Conservation (phyloP, 2,113 vertebrate species). For the Siphamia tubifer region DNA sequence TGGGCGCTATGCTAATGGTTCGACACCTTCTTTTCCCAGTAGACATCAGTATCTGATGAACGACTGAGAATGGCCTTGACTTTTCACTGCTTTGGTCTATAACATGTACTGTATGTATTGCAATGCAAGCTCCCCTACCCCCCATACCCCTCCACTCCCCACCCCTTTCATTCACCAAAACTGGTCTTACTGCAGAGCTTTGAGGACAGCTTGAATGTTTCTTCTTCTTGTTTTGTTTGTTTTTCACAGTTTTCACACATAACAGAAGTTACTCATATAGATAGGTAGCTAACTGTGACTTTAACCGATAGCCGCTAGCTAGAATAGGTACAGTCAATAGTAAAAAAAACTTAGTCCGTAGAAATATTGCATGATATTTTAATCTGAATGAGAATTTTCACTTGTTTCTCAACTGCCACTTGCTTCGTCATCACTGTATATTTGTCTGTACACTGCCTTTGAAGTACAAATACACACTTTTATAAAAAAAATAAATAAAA, state of each 20-base stretch:
- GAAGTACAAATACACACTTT: conserved; percentile 48
- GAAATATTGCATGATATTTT: conserved; percentile 70
- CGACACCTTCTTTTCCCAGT: conserved; percentile 67
- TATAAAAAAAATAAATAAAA: no score
- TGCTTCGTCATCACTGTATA: conserved; percentile 68
- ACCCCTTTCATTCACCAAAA: conserved; percentile 67
- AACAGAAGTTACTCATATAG: conserved; percentile 44
- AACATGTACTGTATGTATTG: conserved; percentile 69
- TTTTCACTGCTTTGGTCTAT: conserved; percentile 73
- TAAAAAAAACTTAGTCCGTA: conserved; percentile 53
- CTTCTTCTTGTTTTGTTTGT: conserved; percentile 59
- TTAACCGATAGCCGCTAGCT: conserved; percentile 52
- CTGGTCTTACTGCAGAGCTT: conserved; percentile 73
- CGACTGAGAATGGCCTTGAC: conserved; percentile 75
- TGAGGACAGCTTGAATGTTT: conserved; percentile 79
- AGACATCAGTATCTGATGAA: conserved; percentile 77
- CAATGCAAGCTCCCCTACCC: conserved; percentile 67
- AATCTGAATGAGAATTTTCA: conserved; percentile 60
- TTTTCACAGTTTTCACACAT: conserved; percentile 48
- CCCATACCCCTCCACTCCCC: no score
- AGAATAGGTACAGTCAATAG: conserved; percentile 57
- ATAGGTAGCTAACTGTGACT: conserved; percentile 63
- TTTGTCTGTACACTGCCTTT: conserved; percentile 71
- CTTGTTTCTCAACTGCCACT: conserved; percentile 68
- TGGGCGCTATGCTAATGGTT: conserved; percentile 66